phyloP scores from a whole-genome alignment of 1,140 invertebrate genomes.

The Wasmannia auropunctata region DNA sequence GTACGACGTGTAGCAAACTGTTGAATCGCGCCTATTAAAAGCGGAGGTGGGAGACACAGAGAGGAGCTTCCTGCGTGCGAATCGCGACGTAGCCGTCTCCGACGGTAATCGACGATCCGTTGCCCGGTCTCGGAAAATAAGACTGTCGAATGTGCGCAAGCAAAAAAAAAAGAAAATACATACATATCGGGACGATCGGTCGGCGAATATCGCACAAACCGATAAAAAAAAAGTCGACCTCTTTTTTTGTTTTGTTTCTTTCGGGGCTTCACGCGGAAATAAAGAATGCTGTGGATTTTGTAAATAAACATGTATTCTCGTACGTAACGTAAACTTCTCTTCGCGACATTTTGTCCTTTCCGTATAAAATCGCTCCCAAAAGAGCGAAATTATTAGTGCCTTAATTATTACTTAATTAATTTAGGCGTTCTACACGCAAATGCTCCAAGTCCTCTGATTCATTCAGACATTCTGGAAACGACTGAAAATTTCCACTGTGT shows the following conservation, averaged over 20 bases:
- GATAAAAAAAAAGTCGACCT: not conserved
- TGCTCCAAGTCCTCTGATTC: not conserved
- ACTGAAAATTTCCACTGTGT: not conserved
- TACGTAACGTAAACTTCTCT: not conserved
- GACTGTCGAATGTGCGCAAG: no score
- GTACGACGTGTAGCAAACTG: slow-evolving; percentile 43
- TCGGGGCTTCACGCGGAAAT: not conserved
- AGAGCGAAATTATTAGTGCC: not conserved
- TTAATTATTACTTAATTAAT: not conserved
- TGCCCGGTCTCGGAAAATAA: not conserved
- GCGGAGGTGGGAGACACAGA: slow-evolving; percentile 43
- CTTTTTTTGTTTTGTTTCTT: no score
- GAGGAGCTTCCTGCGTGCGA: slow-evolving; percentile 38
- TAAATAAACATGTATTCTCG: not conserved
- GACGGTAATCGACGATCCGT: not conserved
- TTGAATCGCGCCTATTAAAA: slow-evolving; percentile 57
- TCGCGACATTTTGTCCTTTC: not conserved
- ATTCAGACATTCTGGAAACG: not conserved
- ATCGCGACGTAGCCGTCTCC: slow-evolving; percentile 23
- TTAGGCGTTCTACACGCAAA: not conserved
- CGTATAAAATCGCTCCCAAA: not conserved
- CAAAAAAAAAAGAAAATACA: no score
- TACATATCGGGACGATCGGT: not conserved
- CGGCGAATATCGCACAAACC: not conserved
- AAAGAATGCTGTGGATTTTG: not conserved